A percentile compares a stretch with the other conserved stretches of the same genome.
Evolutionary conservation across 2,113 vertebrate species (phyloP).

Genomic region (Amazona guildingii): DNA sequence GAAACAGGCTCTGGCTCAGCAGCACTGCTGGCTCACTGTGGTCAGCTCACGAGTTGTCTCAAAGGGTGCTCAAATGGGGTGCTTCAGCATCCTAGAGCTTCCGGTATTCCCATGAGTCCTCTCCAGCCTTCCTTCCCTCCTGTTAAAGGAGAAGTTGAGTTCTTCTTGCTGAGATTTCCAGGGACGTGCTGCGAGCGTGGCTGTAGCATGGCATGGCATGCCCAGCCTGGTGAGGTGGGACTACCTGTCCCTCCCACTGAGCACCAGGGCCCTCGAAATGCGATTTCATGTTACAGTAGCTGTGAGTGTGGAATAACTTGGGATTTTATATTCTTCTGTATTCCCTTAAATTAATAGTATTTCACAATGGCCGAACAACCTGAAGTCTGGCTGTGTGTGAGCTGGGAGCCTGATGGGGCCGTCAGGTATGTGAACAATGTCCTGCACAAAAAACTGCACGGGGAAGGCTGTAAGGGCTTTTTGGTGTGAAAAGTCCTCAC

Average conservation of each 20-base stretch:
- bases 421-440: neutral
- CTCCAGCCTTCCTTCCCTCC: neutral
- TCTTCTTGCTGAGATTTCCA: neutral
- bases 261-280: neutral
- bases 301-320: neutral
- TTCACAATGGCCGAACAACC: neutral
- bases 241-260: fast-evolving
- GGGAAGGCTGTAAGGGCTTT: neutral
- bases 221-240: neutral
- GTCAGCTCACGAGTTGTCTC: fast-evolving
- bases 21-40: neutral
- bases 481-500: neutral
- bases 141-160: neutral
- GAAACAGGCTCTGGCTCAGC: neutral
- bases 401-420: neutral
- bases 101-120: fast-evolving
- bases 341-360: neutral
- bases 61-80: neutral
- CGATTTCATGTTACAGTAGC: neutral
- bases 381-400: neutral
- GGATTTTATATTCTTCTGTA: neutral
- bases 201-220: neutral
- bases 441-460: neutral
- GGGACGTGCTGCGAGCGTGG: neutral
- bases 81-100: neutral